These are phyloP conservation scores for Drosophila carrolli DNA, from an alignment of 1,140 invertebrate species.

Conservation along the genomic window DNA sequence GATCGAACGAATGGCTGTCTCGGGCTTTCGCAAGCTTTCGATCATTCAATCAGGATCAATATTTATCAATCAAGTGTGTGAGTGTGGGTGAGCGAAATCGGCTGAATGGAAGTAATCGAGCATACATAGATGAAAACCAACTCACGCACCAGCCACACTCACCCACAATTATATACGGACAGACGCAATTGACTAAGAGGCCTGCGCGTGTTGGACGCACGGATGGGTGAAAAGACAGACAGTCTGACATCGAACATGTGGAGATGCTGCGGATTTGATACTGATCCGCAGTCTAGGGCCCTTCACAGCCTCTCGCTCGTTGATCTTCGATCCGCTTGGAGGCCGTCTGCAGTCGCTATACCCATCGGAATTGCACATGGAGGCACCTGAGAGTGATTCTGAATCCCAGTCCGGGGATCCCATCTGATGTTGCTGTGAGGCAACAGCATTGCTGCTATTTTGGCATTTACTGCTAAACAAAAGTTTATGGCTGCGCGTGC, in stretches of 20 bases:
- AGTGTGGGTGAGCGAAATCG: conserved; percentile 30
- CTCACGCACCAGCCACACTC: conserved; percentile 30
- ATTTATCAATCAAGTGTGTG: conserved; percentile 74
- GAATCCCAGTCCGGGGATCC: not conserved
- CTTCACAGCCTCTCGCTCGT: conserved; percentile 13
- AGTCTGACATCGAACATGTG: conserved; percentile 45
- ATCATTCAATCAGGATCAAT: conserved; percentile 82
- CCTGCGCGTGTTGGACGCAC: conserved; percentile 67
- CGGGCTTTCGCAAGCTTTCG: conserved; percentile 70
- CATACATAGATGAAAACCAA: conserved; percentile 12
- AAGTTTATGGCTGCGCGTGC: conserved; percentile 61
- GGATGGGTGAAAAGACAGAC: conserved; percentile 54
- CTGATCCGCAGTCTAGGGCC: conserved; percentile 18
- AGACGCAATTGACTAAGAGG: conserved; percentile 57
- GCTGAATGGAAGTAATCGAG: conserved; percentile 36
- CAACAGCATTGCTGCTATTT: conserved; percentile 27
- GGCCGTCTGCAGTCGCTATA: not conserved
- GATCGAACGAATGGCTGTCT: conserved; percentile 40
- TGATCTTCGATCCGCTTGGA: conserved; percentile 13
- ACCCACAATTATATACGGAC: conserved; percentile 9
- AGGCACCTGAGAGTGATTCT: conserved; percentile 6
- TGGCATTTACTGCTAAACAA: conserved; percentile 63
- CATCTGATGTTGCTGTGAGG: conserved; percentile 19
- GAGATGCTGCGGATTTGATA: conserved; percentile 7
- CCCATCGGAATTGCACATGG: conserved; percentile 22